Evolutionary conservation across 2,797 vertebrate genomes (phyloP).

Genomic region (Pyrocephalus nanus): DNA sequence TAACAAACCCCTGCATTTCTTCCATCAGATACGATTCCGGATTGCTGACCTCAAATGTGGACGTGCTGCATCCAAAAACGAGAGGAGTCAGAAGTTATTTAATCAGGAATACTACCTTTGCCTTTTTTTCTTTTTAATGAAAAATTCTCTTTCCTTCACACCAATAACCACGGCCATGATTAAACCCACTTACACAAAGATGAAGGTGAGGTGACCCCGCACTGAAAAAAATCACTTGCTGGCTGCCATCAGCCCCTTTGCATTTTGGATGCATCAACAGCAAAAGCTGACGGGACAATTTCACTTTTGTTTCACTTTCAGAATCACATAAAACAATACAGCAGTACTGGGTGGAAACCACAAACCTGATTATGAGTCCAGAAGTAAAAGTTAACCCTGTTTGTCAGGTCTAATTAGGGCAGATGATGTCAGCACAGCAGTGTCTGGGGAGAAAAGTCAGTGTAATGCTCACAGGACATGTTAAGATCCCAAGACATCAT

Average conservation of each 20-base stretch:
- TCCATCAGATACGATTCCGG: not conserved
- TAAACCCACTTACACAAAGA: not conserved
- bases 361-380: not conserved
- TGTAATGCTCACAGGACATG: rapidly evolving
- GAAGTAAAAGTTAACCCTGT: not conserved
- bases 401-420: not conserved
- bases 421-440: not conserved
- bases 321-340: not conserved
- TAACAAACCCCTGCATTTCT: not conserved
- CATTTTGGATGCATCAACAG: not conserved
- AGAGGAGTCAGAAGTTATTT: not conserved
- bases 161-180: not conserved
- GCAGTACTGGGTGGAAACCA: not conserved
- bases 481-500: not conserved
- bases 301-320: slow-evolving; percentile 35
- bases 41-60: not conserved
- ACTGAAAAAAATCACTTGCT: rapidly evolving
- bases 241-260: not conserved
- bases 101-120: not conserved
- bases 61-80: not conserved
- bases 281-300: not conserved
- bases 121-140: not conserved
- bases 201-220: not conserved
- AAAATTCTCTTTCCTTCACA: not conserved
- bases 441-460: not conserved